A percentile compares a stretch with the other conserved stretches of the same genome.
Evolutionary conservation across 2,888 invertebrate genomes (phyloP).

Genomic region (Chymomyza procnemis): DNA sequence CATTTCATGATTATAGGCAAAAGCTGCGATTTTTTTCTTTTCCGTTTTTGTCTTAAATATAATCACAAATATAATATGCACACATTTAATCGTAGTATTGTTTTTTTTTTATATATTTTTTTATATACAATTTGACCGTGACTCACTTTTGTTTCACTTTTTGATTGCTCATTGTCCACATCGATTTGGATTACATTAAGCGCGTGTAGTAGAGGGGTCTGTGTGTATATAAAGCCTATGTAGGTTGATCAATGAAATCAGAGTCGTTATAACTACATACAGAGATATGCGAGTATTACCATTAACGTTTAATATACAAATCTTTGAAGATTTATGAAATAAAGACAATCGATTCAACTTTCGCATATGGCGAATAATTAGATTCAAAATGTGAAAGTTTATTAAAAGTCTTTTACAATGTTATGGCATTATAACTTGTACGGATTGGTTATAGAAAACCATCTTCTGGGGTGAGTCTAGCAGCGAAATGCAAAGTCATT

Average conservation of each 20-base stretch:
- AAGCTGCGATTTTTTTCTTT: neutral
- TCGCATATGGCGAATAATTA: neutral
- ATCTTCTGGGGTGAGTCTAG: too few relatives aligned
- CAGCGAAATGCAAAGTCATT: neutral
- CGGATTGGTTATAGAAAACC: neutral
- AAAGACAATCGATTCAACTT: neutral
- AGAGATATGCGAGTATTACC: neutral
- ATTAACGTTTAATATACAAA: neutral
- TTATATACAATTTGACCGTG: slow-evolving; percentile 42
- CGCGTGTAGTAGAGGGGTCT: neutral
- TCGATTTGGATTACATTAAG: neutral
- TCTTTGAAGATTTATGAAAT: neutral
- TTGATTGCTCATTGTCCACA: neutral
- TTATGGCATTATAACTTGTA: neutral
- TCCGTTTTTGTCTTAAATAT: neutral
- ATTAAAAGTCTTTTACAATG: neutral
- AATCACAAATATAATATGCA: neutral
- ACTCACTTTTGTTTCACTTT: slow-evolving; percentile 40
- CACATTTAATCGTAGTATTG: neutral
- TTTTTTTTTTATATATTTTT: slow-evolving; percentile 15
- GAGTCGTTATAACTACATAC: too few relatives aligned
- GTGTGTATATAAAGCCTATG: neutral
- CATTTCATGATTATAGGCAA: neutral
- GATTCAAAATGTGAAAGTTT: neutral
- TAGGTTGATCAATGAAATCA: neutral